Percentiles rank a stretch among this genome's conserved stretches.
phyloP scores from a whole-genome alignment of 2,888 invertebrate genomes.

The Poecilus cupreus region DNA sequence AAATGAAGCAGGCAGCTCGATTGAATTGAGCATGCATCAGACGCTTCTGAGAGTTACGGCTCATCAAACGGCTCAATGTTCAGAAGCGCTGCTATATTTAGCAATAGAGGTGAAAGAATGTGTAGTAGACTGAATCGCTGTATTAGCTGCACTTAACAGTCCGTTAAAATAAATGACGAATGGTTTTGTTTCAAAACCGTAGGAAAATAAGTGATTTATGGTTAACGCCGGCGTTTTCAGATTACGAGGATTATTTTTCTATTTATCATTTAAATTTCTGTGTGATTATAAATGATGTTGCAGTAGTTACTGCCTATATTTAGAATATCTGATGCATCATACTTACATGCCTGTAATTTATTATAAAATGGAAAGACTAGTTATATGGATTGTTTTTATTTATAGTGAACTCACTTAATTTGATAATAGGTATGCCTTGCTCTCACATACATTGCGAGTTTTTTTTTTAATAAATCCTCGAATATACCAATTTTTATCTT shows the following conservation, averaged over 20 bases:
- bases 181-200: constrained; percentile 33
- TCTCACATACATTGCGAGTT: too few species aligned
- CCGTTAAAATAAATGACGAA: constrained; percentile 52
- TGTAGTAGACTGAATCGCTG: constrained; percentile 13
- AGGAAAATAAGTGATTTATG: constrained; percentile 50
- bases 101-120: constrained; percentile 40
- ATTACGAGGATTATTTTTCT: constrained; percentile 23
- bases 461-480: too few species aligned
- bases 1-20: constrained; percentile 15
- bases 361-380: too few species aligned
- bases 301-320: neutral
- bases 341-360: too few species aligned
- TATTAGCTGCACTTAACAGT: constrained; percentile 52
- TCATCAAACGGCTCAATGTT: neutral
- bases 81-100: neutral
- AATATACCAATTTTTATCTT: too few species aligned
- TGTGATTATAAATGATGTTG: too few species aligned
- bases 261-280: neutral
- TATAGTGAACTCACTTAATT: too few species aligned
- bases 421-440: too few species aligned
- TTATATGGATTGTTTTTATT: too few species aligned
- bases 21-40: neutral
- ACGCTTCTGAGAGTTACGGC: neutral
- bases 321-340: too few species aligned
- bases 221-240: neutral